Conservation (phyloP, 2,113 vertebrate species). For the Corydoras sp. region DNA sequence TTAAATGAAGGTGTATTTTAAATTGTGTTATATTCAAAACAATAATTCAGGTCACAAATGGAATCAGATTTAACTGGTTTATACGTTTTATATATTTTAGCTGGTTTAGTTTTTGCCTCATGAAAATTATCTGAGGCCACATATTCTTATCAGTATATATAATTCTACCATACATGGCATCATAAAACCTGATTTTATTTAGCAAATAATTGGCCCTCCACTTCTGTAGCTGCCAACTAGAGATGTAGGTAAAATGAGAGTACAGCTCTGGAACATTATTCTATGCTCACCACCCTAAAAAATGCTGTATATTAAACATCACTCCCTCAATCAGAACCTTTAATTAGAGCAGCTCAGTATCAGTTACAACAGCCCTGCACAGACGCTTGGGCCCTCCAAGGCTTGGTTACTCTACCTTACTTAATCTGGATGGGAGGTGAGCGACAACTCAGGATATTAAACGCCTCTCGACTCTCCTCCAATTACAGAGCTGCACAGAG, state of each 20-base stretch:
- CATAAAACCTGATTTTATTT: no score
- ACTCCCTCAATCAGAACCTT: constrained; percentile 71
- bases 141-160: no score
- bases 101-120: constrained; percentile 1
- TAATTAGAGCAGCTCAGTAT: constrained; percentile 77
- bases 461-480: constrained; percentile 47
- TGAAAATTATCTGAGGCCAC: neutral
- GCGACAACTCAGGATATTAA: constrained; percentile 40
- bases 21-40: constrained; percentile 29
- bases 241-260: constrained; percentile 28
- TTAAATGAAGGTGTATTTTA: constrained; percentile 41
- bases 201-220: no score
- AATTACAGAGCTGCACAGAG: constrained; percentile 50
- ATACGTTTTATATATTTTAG: neutral
- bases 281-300: constrained; percentile 14
- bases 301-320: constrained; percentile 61
- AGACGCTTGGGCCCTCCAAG: constrained; percentile 70
- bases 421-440: constrained; percentile 66
- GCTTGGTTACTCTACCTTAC: constrained; percentile 76
- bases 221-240: constrained; percentile 18
- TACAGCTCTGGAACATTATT: constrained; percentile 16
- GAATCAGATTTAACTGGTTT: constrained; percentile 19
- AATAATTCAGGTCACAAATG: constrained; percentile 9
- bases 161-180: no score
- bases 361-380: constrained; percentile 72